Base-by-base conservation (phyloP, 30 jellyfish, hydroid and myxozoan species). In the Turritopsis rubra region DNA sequence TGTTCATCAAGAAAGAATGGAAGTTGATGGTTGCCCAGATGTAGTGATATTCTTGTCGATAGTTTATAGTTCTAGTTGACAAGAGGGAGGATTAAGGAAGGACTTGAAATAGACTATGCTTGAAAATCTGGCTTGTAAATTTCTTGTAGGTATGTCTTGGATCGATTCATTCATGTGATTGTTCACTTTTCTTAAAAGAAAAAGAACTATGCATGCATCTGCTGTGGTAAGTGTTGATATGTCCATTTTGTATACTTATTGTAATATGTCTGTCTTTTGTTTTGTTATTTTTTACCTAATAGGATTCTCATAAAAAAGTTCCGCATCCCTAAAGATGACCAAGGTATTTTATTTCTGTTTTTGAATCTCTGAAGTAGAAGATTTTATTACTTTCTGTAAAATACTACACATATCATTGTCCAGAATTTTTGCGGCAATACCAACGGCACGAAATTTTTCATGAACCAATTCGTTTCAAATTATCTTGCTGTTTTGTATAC, bases 151-250 rank as follows among this genome's bases (percentile, higher is more conserved):
- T 91, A 8, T 91, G 65, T 30, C 95, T 91, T 68, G 97, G 97
- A 21, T 90, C 83, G 68, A 89, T 89, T 54, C 95, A 91, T 76
- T 75, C 93, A 26, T 91, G 97, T 85, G 75, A 89, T 29, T 91
- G 97, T 74, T 52, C 85, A 54, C 41, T 52, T 23, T 91, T 91
- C 77, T 30, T 72, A 68, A 91, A 91, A 83, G 97, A 91, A 21
- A 91, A 66, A 41, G 97, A 91, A 24, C 71, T 87, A 22, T 91
- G 97, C 73, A 86, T 82, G 84, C 97, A 91, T 66, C 83, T 91
- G n/a, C 80, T 91, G 13, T 91, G 97, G 97, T 91, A 75, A 20
- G 96, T 70, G 16, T 18, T 68, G 30, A 18, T 21, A 22, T 23
- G 18, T 20, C 52, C 77, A 0, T 19, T 65, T 84, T 18, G 73